These are phyloP conservation scores for Mirza zaza DNA, from an alignment of 2,113 vertebrate genomes.

Conservation along the genomic window DNA sequence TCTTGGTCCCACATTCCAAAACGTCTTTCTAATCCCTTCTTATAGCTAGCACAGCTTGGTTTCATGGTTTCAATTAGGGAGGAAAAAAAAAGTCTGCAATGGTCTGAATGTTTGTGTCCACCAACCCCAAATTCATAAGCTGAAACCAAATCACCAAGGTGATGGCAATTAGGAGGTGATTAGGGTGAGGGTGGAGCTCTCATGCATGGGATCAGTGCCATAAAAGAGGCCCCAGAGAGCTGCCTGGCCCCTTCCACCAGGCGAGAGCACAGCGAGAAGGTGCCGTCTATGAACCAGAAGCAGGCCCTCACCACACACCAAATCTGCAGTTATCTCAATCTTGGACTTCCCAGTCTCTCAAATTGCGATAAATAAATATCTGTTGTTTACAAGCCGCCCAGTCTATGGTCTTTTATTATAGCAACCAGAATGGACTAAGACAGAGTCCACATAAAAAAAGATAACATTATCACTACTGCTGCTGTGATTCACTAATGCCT, in stretches of 20 bases:
- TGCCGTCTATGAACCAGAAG: not conserved
- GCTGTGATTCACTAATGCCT: not conserved
- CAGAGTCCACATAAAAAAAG: not conserved
- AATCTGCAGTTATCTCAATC: not conserved
- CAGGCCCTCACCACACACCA: not conserved
- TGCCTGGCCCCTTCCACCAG: not conserved
- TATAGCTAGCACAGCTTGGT: not conserved
- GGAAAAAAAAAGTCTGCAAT: not conserved
- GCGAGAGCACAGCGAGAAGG: not conserved
- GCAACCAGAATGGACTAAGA: not conserved
- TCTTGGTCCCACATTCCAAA: not conserved
- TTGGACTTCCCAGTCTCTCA: not conserved
- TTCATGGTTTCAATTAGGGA: not conserved
- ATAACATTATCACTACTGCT: too few species aligned
- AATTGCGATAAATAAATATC: not conserved
- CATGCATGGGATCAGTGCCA: too few species aligned
- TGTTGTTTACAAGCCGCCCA: not conserved
- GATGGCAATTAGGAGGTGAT: not conserved
- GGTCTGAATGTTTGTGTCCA: not conserved
- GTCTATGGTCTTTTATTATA: not conserved
- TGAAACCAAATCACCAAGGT: not conserved
- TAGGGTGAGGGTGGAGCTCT: not conserved
- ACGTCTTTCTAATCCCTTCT: not conserved
- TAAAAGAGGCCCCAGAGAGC: not conserved
- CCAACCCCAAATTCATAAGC: not conserved